Conservation (phyloP, 2,113 vertebrate genomes). For the Cochlearius cochlearius region DNA sequence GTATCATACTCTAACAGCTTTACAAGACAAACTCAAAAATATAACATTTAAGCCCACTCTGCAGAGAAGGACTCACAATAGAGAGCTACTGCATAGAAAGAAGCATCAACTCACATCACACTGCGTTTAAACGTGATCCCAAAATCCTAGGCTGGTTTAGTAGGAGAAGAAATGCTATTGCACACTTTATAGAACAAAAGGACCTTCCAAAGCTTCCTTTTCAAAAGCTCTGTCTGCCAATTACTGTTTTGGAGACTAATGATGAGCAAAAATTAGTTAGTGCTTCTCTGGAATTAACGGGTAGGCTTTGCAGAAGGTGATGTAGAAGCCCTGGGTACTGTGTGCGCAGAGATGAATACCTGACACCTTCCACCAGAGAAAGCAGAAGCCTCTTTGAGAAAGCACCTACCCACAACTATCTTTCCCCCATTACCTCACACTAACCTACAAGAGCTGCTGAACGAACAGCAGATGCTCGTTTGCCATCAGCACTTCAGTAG, state of each 20-base stretch:
- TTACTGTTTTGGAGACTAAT: not conserved
- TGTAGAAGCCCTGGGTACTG: not conserved
- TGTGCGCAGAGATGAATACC: fast-evolving
- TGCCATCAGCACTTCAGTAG: not conserved
- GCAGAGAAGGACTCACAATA: fast-evolving
- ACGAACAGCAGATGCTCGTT: not conserved
- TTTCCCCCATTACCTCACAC: fast-evolving
- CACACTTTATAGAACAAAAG: not conserved
- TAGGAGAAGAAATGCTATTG: not conserved
- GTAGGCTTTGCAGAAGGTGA: not conserved
- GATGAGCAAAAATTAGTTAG: not conserved
- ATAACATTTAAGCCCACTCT: not conserved
- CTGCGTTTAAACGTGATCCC: not conserved
- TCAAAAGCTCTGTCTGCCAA: not conserved
- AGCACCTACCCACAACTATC: not conserved
- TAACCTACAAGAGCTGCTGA: not conserved
- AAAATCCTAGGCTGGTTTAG: not conserved
- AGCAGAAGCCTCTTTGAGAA: not conserved
- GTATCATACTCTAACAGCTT: not conserved
- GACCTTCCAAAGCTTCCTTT: not conserved
- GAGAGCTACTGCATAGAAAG: not conserved
- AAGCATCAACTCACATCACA: not conserved
- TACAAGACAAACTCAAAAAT: not conserved
- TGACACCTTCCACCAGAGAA: not conserved
- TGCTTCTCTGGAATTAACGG: fast-evolving